phyloP scores from a whole-genome alignment of 2,888 invertebrate genomes.

The Sminthurinus aureus region DNA sequence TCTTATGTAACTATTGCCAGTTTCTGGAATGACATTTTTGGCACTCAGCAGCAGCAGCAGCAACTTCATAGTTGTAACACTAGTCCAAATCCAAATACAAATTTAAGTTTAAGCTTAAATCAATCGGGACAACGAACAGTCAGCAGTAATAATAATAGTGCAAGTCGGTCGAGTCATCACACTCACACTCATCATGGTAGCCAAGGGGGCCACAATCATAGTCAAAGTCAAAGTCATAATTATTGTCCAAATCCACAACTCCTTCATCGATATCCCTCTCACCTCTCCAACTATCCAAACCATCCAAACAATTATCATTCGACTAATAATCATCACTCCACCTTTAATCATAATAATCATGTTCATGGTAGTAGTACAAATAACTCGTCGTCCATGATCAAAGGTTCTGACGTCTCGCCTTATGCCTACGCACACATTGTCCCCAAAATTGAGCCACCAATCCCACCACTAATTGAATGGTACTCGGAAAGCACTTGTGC shows the following conservation, averaged over 20 bases:
- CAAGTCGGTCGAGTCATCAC: slow-evolving; percentile 59
- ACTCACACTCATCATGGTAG: slow-evolving; percentile 39
- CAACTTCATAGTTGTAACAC: not conserved
- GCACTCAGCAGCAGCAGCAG: slow-evolving; percentile 32
- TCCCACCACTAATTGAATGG: slow-evolving; percentile 57
- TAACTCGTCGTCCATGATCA: slow-evolving; percentile 44
- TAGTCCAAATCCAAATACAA: not conserved
- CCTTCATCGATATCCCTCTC: not conserved
- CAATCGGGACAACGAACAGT: no score
- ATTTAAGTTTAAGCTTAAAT: no score
- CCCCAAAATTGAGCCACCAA: slow-evolving; percentile 48
- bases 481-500: slow-evolving; percentile 50
- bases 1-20: slow-evolving; percentile 59
- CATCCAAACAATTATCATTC: slow-evolving; percentile 24
- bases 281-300: not conserved
- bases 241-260: slow-evolving; percentile 1
- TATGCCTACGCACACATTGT: slow-evolving; percentile 59
- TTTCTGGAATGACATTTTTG: slow-evolving; percentile 59
- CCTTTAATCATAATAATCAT: slow-evolving; percentile 45
- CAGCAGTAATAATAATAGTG: slow-evolving; percentile 51
- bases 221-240: not conserved
- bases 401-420: slow-evolving; percentile 59
- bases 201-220: not conserved
- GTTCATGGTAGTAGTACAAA: slow-evolving; percentile 45
- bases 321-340: not conserved